phyloP scores from a whole-genome alignment of 2,797 vertebrate genomes.

The Emydoidea blandingii region DNA sequence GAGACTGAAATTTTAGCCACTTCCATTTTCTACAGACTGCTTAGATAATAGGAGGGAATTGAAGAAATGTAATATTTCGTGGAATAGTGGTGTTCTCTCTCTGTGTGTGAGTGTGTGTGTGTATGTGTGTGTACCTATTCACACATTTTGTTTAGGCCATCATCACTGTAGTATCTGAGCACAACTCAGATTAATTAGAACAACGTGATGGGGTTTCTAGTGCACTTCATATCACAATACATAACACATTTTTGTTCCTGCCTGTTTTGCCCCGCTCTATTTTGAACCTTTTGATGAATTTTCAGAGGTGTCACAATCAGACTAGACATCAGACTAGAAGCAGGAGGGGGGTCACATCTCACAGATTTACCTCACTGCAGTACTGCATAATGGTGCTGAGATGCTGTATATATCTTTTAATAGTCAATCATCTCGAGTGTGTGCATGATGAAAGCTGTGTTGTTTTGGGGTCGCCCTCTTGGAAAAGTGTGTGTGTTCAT shows the following conservation, averaged over 20 bases:
- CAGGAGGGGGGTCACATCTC: background rate
- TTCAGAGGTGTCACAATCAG: background rate
- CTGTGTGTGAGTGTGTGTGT: background rate
- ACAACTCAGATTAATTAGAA: background rate
- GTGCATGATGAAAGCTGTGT: background rate
- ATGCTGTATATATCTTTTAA: background rate
- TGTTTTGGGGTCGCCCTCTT: background rate
- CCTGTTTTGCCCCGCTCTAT: background rate
- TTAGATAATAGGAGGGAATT: background rate
- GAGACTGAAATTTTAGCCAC: background rate
- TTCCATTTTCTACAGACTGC: background rate
- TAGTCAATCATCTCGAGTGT: slow-evolving; percentile 11
- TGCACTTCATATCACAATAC: background rate
- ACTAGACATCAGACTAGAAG: background rate
- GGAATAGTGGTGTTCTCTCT: background rate
- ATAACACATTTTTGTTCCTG: background rate
- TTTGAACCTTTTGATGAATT: background rate
- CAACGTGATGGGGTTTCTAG: background rate
- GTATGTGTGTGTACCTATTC: background rate
- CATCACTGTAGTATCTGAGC: background rate
- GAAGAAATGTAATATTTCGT: background rate
- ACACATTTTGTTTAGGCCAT: background rate
- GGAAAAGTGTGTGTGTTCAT: background rate
- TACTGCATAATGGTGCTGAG: background rate
- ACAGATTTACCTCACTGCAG: background rate